phyloP scores from a whole-genome alignment of 2,797 vertebrate genomes.

The Jordanella pulchra region DNA sequence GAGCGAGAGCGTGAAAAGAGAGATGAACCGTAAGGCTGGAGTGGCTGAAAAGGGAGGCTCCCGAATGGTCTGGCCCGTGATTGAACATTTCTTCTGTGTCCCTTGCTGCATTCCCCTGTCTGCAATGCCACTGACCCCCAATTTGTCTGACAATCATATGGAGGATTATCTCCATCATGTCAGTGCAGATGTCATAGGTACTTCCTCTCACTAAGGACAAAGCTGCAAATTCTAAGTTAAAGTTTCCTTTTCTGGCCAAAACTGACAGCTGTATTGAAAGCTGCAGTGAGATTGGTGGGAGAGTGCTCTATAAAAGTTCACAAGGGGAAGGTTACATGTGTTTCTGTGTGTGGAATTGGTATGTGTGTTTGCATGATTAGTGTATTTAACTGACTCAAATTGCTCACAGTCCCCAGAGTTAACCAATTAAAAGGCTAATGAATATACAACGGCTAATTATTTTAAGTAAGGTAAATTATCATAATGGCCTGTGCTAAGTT shows the following conservation, averaged over 20 bases:
- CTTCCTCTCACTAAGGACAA: slow-evolving; percentile 65
- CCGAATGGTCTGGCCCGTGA: slow-evolving; percentile 69
- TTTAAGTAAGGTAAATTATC: slow-evolving; percentile 78
- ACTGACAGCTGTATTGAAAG: slow-evolving; percentile 70
- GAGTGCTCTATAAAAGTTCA: slow-evolving; percentile 66
- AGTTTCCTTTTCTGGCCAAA: slow-evolving; percentile 59
- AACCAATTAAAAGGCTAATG: slow-evolving; percentile 83
- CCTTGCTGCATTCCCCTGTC: slow-evolving; percentile 82
- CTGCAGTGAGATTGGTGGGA: slow-evolving; percentile 50
- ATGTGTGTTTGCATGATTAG: slow-evolving; percentile 63
- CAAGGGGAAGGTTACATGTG: slow-evolving; percentile 56
- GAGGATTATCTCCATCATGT: slow-evolving; percentile 82
- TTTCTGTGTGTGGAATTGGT: slow-evolving; percentile 42
- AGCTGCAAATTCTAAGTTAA: slow-evolving; percentile 60
- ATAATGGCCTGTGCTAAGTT: slow-evolving; percentile 67
- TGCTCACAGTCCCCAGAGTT: slow-evolving; percentile 72
- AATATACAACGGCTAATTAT: slow-evolving; percentile 83
- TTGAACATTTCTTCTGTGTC: slow-evolving; percentile 87
- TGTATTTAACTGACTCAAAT: slow-evolving; percentile 75
- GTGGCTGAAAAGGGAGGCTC: slow-evolving; percentile 83
- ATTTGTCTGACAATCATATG: slow-evolving; percentile 89
- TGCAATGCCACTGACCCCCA: slow-evolving; percentile 86
- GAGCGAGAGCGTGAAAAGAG: slow-evolving; percentile 53
- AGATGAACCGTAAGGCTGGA: slow-evolving; percentile 76
- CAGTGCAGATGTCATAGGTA: slow-evolving; percentile 90